A percentile compares a stretch with the other conserved stretches of the same genome.
phyloP scores from a whole-genome alignment of 2,888 invertebrate genomes.

The Synanthedon andrenaeformis region DNA sequence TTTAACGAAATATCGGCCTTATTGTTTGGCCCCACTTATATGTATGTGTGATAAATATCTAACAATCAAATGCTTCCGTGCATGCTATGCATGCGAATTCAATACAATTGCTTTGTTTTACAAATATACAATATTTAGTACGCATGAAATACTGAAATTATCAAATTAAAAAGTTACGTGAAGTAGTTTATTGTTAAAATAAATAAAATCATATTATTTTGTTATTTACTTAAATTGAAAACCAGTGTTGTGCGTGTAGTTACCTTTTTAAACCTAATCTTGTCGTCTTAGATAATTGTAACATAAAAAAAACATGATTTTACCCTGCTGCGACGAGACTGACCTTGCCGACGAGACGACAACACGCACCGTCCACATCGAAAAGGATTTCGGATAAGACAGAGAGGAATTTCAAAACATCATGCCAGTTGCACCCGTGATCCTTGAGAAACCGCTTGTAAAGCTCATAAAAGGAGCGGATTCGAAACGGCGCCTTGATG shows the following conservation, averaged over 20 bases:
- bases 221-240: too few species aligned
- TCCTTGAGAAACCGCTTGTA: conserved; percentile 63
- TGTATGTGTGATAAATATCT: background rate
- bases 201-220: background rate
- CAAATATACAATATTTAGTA: too few species aligned
- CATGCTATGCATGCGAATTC: background rate
- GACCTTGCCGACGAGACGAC: conserved; percentile 56
- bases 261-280: too few species aligned
- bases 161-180: too few species aligned
- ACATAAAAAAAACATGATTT: too few species aligned
- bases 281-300: too few species aligned
- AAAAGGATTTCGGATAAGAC: conserved; percentile 58
- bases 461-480: conserved; percentile 53
- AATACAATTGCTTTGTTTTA: too few species aligned
- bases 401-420: conserved; percentile 54
- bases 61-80: background rate
- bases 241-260: too few species aligned
- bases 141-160: too few species aligned
- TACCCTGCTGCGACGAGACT: conserved; percentile 20
- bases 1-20: conserved; percentile 7
- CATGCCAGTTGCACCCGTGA: conserved; percentile 63
- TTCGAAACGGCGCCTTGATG: conserved; percentile 35
- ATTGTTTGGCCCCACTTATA: background rate
- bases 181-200: too few species aligned
- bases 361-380: conserved; percentile 57